These are phyloP conservation scores for Anabas testudineus DNA, from an alignment of 2,797 vertebrate genomes.

Conservation along the genomic window DNA sequence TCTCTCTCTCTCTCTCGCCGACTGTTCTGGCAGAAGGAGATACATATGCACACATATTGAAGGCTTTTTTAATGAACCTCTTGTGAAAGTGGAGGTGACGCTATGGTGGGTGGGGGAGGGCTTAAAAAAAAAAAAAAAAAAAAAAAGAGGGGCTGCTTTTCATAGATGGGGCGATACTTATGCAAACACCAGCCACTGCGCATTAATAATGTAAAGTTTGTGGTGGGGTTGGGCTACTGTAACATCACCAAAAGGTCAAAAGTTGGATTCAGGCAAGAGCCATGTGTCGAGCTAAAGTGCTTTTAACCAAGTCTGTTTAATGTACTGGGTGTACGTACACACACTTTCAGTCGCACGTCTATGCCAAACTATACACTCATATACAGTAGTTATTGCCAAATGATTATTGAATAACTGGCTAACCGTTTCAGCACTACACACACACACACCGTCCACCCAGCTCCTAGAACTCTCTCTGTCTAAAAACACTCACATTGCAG, in stretches of 20 bases:
- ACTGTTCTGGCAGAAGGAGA: conserved; percentile 73
- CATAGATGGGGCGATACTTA: conserved; percentile 32
- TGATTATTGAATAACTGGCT: conserved; percentile 25
- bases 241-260: conserved; percentile 25
- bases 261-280: conserved; percentile 3
- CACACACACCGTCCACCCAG: conserved; percentile 13
- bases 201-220: conserved; percentile 53
- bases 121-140: conserved; percentile 58
- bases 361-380: not conserved
- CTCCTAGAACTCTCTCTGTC: conserved; percentile 39
- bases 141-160: conserved; percentile 49
- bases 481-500: conserved; percentile 84
- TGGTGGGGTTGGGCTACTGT: conserved; percentile 14
- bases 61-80: conserved; percentile 86
- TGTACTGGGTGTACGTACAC: not conserved
- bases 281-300: not conserved
- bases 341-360: not conserved
- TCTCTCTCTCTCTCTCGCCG: conserved; percentile 35
- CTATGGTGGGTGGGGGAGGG: conserved; percentile 47
- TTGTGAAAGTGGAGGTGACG: conserved; percentile 61
- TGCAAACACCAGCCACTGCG: conserved; percentile 51
- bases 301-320: conserved; percentile 9
- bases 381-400: not conserved
- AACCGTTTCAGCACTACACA: not conserved
- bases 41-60: conserved; percentile 95